A percentile compares a stretch with the other conserved stretches of the same genome.
These are phyloP conservation scores for Epinephelus malabaricus DNA, from an alignment of 2,797 vertebrate genomes.

Conservation along the genomic window DNA sequence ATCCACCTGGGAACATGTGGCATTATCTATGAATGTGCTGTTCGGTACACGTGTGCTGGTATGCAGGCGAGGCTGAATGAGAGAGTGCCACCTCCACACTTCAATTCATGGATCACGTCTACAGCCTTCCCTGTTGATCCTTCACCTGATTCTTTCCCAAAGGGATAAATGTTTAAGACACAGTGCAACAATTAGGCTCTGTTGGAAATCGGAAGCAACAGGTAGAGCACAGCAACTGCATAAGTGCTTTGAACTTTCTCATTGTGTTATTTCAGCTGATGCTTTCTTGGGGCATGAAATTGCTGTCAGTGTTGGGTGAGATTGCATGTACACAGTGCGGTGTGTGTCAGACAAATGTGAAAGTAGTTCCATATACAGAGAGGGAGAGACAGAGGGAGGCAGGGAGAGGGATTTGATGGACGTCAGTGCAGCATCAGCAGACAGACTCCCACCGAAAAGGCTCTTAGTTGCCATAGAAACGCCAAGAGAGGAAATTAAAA, in stretches of 20 bases:
- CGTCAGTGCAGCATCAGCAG: constrained; percentile 63
- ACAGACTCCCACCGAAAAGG: constrained; percentile 72
- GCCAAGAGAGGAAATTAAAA: constrained; percentile 78
- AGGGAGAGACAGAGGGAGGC: constrained; percentile 31
- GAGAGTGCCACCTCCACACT: not conserved
- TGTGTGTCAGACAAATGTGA: constrained; percentile 35
- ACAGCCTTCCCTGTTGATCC: constrained; percentile 10
- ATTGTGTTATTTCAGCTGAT: constrained; percentile 12
- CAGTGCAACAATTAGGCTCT: not conserved
- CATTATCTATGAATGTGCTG: too few species aligned
- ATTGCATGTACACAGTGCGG: constrained; percentile 13
- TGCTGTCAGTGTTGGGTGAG: constrained; percentile 13
- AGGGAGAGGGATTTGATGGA: constrained; percentile 71
- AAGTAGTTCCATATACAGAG: constrained; percentile 21
- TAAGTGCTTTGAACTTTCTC: constrained; percentile 6
- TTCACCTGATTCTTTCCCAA: not conserved
- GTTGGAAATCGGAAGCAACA: constrained; percentile 19
- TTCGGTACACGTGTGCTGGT: not conserved
- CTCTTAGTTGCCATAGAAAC: constrained; percentile 88
- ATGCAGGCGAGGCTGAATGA: constrained; percentile 1
- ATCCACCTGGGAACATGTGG: too few species aligned
- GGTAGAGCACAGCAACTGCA: constrained; percentile 9
- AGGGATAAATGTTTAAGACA: not conserved
- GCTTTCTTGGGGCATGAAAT: constrained; percentile 18
- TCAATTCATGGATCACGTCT: not conserved